A percentile compares a stretch with the other conserved stretches of the same genome.
Conservation (phyloP, 1,140 invertebrate genomes). For the Eurosta solidaginis region DNA sequence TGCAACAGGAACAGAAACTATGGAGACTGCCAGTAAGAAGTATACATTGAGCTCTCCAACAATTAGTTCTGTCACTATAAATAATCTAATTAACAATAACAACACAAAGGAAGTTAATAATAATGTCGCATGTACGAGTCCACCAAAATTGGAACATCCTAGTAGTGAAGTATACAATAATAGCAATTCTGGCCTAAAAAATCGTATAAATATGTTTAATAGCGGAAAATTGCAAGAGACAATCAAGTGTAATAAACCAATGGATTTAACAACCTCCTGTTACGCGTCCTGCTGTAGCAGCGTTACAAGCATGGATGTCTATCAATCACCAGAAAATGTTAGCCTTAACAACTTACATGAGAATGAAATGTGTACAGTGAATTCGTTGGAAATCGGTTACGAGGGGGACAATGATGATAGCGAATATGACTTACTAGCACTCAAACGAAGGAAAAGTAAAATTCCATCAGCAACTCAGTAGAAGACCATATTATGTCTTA, state of each 20-base stretch:
- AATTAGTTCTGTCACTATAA: background rate
- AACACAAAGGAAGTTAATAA: background rate
- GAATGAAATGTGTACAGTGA: background rate
- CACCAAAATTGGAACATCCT: background rate
- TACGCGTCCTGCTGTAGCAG: conserved; percentile 42
- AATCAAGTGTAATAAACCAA: background rate
- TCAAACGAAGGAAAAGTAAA: background rate
- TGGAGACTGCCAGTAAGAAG: background rate
- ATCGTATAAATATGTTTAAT: conserved; percentile 3
- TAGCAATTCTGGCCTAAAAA: background rate
- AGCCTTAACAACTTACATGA: background rate
- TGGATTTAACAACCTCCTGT: conserved; percentile 31
- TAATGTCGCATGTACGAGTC: background rate
- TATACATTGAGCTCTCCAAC: background rate
- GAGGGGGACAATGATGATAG: conserved; percentile 39
- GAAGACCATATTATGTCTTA: background rate
- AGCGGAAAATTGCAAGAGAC: background rate
- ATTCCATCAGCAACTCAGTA: background rate
- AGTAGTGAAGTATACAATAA: background rate
- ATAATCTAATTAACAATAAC: background rate
- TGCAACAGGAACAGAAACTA: background rate
- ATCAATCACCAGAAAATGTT: background rate
- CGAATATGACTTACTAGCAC: conserved; percentile 21
- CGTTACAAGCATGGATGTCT: conserved; percentile 1
- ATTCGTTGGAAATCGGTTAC: conserved; percentile 35